Base-by-base conservation (phyloP, 2,113 vertebrate genomes). In the Salvelinus fontinalis region DNA sequence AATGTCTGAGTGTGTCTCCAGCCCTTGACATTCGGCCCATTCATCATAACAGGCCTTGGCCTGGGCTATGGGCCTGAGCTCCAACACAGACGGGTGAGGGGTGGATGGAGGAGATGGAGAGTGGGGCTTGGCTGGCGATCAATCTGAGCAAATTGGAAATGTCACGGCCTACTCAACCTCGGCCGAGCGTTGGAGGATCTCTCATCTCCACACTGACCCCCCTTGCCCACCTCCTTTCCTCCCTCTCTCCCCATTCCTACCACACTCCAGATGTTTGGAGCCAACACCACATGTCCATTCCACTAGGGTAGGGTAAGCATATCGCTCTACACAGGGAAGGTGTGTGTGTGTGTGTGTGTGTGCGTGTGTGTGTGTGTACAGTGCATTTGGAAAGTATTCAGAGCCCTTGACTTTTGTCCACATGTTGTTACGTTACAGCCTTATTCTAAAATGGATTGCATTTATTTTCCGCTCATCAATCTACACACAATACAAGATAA, bases 131-230 rank as follows among this genome's bases (percentile, higher is more conserved):
- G 89, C 87, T 83, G 87, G 81, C 86, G 89, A 93, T 93, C 90
- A 91, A 93, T 92, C 89, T 89, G 85, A 89, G 86, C 89, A 91
- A 92, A 92, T 92, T 88, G 90, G 89, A 93, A 92, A 93, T 93
- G 92, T 92, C 92, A 93, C 83, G 87, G 85, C 90, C 90, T 87
- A 88, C 86, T 89, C 91, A 91, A 90, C 90, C 89, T 88, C 91
- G 74, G 85, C 85, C 78, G 87, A 87, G 87, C 20, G 82, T 86
- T 81, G 83, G 85, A 89, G 89, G 89, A 87, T 84, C 84, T 87
- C 86, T 85, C 88, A 80, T 88, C 88, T 85, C 84, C 87, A 85
- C 2, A 71, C 83, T 78, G 85, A 34, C 83, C 85, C 67, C 74
- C 82, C 71, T 60, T 86, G 78, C 82, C 83, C 84, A 83, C 60